Conservation (phyloP, 2,888 invertebrate genomes). For the Maniola hyperantus region DNA sequence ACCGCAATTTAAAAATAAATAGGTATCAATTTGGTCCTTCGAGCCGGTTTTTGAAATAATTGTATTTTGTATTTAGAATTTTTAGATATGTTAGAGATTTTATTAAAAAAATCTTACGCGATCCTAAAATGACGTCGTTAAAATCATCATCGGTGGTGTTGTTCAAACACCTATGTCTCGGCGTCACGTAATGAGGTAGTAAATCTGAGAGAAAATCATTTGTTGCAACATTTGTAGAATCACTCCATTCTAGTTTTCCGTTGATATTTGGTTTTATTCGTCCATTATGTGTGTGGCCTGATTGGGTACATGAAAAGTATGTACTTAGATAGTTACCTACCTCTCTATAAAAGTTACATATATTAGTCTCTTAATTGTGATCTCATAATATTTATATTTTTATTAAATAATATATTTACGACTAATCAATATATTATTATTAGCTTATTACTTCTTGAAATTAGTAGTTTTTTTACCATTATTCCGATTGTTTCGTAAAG, state of each 20-base stretch:
- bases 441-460: no score
- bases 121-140: slow-evolving; percentile 68
- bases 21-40: background rate
- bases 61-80: no score
- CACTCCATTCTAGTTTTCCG: slow-evolving; percentile 61
- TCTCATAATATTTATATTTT: no score
- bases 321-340: background rate
- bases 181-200: slow-evolving; percentile 75
- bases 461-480: slow-evolving; percentile 49
- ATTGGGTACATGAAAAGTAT: background rate
- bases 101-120: slow-evolving; percentile 36
- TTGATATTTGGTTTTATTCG: slow-evolving; percentile 56
- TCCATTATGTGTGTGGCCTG: slow-evolving; percentile 55
- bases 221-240: slow-evolving; percentile 52
- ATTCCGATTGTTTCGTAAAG: slow-evolving; percentile 57
- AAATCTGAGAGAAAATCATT: slow-evolving; percentile 73
- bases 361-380: background rate
- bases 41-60: background rate
- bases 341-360: no score
- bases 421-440: no score
- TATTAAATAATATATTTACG: no score
- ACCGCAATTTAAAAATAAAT: no score
- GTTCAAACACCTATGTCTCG: slow-evolving; percentile 60
- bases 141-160: slow-evolving; percentile 66
- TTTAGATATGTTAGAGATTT: background rate